Percentiles rank a stretch among this genome's conserved stretches.
These are phyloP conservation scores for Channa maculata DNA, from an alignment of 2,113 vertebrate genomes.

Conservation along the genomic window DNA sequence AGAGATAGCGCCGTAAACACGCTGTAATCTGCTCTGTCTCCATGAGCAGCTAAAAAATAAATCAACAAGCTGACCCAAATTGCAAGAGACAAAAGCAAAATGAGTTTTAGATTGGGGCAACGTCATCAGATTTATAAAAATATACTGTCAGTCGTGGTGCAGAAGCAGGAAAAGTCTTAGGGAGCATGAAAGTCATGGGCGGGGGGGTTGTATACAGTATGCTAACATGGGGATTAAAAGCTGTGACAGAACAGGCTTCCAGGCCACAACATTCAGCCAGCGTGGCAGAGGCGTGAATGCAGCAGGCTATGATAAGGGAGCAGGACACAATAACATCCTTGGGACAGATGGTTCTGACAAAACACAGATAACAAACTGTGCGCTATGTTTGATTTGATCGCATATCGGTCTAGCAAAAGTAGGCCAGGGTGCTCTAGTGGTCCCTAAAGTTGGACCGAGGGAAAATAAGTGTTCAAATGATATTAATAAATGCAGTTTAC, in stretches of 20 bases:
- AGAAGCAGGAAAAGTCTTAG: slow-evolving; percentile 38
- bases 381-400: slow-evolving; percentile 21
- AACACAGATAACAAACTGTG: slow-evolving; percentile 38
- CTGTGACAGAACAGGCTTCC: slow-evolving; percentile 62
- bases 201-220: slow-evolving; percentile 2
- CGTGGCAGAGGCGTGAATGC: slow-evolving; percentile 26
- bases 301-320: slow-evolving; percentile 34
- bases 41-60: slow-evolving; percentile 50
- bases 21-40: slow-evolving; percentile 55
- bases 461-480: not conserved
- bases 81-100: slow-evolving; percentile 65
- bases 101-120: slow-evolving; percentile 58
- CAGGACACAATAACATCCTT: slow-evolving; percentile 64
- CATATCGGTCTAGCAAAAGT: not conserved
- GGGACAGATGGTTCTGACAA: slow-evolving; percentile 50
- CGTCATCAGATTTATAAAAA: slow-evolving; percentile 74
- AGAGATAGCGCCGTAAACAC: slow-evolving; percentile 60
- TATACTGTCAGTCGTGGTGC: slow-evolving; percentile 58
- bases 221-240: slow-evolving; percentile 75
- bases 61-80: slow-evolving; percentile 70
- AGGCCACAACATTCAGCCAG: slow-evolving; percentile 41
- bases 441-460: not conserved
- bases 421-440: not conserved
- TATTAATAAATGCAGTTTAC: not conserved
- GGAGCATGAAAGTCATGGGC: slow-evolving; percentile 57